These are phyloP conservation scores for Crypturellus tataupa DNA, from an alignment of 2,797 vertebrate genomes.

Conservation along the genomic window DNA sequence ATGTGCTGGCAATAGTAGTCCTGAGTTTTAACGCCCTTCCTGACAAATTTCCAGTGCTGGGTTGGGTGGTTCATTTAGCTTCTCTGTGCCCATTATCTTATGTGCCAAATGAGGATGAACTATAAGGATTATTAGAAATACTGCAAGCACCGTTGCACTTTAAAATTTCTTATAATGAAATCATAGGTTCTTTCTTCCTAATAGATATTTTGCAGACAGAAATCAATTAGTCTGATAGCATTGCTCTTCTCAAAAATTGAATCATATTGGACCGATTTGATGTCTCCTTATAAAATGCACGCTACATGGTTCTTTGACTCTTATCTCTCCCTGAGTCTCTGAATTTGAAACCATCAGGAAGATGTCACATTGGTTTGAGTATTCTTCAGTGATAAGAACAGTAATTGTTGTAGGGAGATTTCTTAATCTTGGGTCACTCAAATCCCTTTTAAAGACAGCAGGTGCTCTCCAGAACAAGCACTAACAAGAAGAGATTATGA, in stretches of 20 bases:
- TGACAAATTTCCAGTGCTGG: neutral
- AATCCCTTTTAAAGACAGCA: conserved; percentile 74
- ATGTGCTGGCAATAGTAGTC: neutral
- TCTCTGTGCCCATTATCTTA: neutral
- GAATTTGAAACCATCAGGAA: conserved; percentile 76
- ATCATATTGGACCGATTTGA: conserved; percentile 43
- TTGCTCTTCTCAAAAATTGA: conserved; percentile 60
- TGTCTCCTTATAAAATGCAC: conserved; percentile 57
- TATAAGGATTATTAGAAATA: conserved; percentile 1
- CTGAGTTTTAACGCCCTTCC: neutral
- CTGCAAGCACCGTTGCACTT: neutral
- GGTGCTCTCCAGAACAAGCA: conserved; percentile 64
- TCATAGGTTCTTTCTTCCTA: conserved; percentile 7
- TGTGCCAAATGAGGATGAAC: neutral
- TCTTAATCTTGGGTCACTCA: conserved; percentile 70
- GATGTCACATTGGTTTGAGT: conserved; percentile 72
- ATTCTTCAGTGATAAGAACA: conserved; percentile 75
- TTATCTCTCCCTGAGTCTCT: conserved; percentile 64
- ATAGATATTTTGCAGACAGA: conserved; percentile 28
- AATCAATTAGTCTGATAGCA: conserved; percentile 46
- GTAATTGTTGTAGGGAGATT: conserved; percentile 71
- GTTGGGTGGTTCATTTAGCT: neutral
- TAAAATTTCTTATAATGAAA: neutral
- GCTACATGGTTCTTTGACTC: conserved; percentile 56
- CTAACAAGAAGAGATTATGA: conserved; percentile 64